phyloP scores from a whole-genome alignment of 2,888 invertebrate species.

The Cyaniris semiargus region DNA sequence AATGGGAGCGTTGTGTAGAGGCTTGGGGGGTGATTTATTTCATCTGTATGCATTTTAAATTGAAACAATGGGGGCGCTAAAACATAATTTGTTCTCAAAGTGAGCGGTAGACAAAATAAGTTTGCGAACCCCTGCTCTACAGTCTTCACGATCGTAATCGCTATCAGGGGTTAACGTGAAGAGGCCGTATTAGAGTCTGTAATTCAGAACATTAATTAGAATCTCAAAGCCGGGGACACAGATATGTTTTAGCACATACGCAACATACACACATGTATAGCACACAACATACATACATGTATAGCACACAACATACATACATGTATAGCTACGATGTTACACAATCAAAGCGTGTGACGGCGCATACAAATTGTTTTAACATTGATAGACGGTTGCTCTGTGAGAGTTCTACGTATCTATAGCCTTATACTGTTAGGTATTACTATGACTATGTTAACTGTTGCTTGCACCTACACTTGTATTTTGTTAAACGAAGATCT shows the following conservation, averaged over 20 bases:
- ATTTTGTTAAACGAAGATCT: too few relatives aligned
- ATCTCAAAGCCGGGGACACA: background rate
- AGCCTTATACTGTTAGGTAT: background rate
- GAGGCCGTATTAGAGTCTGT: background rate
- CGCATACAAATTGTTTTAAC: constrained; percentile 55
- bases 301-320: constrained; percentile 24
- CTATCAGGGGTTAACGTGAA: background rate
- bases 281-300: constrained; percentile 24
- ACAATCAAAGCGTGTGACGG: constrained; percentile 49
- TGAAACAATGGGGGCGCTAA: too few relatives aligned
- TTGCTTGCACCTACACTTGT: background rate
- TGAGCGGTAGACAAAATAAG: too few relatives aligned
- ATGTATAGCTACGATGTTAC: background rate
- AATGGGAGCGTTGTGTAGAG: too few relatives aligned
- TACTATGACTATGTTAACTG: background rate
- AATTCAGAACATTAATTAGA: background rate
- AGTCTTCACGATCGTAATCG: too few relatives aligned
- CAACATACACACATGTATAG: too few relatives aligned
- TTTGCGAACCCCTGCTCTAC: too few relatives aligned
- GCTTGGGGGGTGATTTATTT: too few relatives aligned
- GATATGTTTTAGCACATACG: background rate
- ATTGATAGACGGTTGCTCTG: constrained; percentile 34
- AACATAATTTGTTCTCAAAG: too few relatives aligned
- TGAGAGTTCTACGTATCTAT: background rate
- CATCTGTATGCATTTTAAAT: too few relatives aligned